Conservation (phyloP, 1,140 invertebrate genomes). For the Neomicropteryx cornuta region DNA sequence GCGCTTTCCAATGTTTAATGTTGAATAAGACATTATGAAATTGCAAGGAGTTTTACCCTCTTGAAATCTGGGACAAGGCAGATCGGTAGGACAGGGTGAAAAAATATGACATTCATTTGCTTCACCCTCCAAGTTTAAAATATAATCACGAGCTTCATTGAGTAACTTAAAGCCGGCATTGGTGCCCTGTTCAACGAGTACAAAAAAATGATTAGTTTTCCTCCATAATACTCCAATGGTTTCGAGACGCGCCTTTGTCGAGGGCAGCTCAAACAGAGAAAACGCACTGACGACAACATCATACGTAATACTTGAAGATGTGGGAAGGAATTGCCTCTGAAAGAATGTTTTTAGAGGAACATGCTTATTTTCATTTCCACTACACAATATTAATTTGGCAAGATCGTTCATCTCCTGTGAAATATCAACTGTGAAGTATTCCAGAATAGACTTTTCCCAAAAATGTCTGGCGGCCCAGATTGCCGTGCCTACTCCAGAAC, state of each 20-base stretch:
- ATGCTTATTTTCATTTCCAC: constrained; percentile 46
- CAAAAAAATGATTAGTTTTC: constrained; percentile 70
- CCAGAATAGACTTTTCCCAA: constrained; percentile 61
- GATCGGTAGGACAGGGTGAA: constrained; percentile 77
- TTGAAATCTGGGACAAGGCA: constrained; percentile 55
- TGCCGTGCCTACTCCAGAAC: constrained; percentile 76
- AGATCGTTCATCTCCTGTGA: constrained; percentile 72
- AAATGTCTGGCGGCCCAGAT: constrained; percentile 66
- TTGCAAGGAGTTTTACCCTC: constrained; percentile 63
- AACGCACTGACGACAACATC: constrained; percentile 74
- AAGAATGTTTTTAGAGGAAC: constrained; percentile 48
- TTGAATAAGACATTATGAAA: constrained; percentile 54
- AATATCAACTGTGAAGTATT: constrained; percentile 74
- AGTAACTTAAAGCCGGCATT: constrained; percentile 66
- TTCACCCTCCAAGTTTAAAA: constrained; percentile 40
- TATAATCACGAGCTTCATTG: constrained; percentile 64
- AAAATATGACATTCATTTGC: constrained; percentile 49
- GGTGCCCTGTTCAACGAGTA: constrained; percentile 77
- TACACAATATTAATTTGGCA: constrained; percentile 55
- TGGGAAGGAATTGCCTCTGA: constrained; percentile 72
- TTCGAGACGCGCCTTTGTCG: constrained; percentile 51
- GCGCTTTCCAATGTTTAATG: constrained; percentile 38
- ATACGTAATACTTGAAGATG: constrained; percentile 44
- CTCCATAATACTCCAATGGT: constrained; percentile 71
- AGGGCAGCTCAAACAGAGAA: constrained; percentile 69